Percentiles rank a stretch among this genome's conserved stretches.
Evolutionary conservation across 23 tunicate species (phyloP).

Genomic region (Botrylloides violaceus): DNA sequence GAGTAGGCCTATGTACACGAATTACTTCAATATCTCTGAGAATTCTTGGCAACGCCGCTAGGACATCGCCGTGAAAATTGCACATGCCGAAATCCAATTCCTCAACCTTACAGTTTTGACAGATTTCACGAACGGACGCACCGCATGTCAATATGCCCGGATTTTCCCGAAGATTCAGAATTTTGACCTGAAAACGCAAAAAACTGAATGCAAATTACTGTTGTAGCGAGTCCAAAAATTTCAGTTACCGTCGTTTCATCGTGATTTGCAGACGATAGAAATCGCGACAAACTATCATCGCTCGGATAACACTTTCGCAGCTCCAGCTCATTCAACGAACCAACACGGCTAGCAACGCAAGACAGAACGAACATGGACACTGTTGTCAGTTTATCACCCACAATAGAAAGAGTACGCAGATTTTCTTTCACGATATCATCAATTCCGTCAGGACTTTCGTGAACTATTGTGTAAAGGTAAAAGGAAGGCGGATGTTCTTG

Average conservation of each 20-base stretch:
- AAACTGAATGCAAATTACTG: neutral
- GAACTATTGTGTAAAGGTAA: neutral
- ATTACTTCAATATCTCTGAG: neutral
- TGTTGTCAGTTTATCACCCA: slow-evolving; percentile 9
- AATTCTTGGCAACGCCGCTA: neutral
- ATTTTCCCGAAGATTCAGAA: slow-evolving; percentile 4
- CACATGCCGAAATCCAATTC: neutral
- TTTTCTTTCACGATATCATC: neutral
- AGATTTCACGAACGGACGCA: neutral
- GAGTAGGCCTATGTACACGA: too few relatives aligned
- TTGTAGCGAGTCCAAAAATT: too few relatives aligned
- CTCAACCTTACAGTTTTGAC: neutral
- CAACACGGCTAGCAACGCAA: neutral
- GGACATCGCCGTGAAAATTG: neutral
- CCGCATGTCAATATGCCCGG: neutral
- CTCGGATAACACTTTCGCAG: neutral
- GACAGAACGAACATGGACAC: neutral
- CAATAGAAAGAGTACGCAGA: neutral
- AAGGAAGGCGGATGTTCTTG: neutral
- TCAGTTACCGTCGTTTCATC: neutral
- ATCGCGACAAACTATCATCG: neutral
- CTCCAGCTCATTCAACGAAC: neutral
- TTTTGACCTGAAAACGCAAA: neutral
- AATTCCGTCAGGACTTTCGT: slow-evolving; percentile 8
- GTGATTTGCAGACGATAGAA: neutral